Percentiles rank a stretch among this genome's conserved stretches.
phyloP scores from a whole-genome alignment of 2,888 invertebrate genomes.

The Drepanosiphum platanoidis region DNA sequence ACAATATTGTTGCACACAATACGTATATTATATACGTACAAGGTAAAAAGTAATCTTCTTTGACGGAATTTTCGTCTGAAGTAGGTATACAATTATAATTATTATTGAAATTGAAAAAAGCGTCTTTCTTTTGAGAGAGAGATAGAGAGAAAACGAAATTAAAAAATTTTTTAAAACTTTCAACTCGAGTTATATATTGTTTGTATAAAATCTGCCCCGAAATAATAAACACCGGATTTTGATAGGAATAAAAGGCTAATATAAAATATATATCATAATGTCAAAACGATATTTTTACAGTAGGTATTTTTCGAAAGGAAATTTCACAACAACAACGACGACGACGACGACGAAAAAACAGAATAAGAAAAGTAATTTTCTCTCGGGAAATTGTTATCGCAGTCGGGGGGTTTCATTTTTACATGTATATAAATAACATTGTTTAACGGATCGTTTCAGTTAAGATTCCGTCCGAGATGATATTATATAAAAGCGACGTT shows the following conservation, averaged over 20 bases:
- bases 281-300: neutral
- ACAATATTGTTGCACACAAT: too few species aligned
- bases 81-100: too few species aligned
- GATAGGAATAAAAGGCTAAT: neutral
- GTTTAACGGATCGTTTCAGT: too few species aligned
- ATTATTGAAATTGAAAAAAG: slow-evolving; percentile 1
- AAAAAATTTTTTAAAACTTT: neutral
- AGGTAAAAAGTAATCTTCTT: neutral
- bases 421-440: too few species aligned
- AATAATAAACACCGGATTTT: neutral
- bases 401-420: too few species aligned
- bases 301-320: neutral
- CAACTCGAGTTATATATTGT: neutral
- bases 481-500: too few species aligned
- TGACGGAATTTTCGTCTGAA: neutral
- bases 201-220: neutral
- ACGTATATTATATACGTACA: neutral
- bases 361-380: neutral
- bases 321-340: neutral
- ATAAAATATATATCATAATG: too few species aligned
- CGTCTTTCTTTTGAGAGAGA: neutral
- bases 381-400: neutral
- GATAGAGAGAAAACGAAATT: neutral
- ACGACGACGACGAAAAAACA: too few species aligned
- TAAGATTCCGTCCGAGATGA: too few species aligned